Conservation (phyloP, 2,113 vertebrate species). For the Cathartes aura region DNA sequence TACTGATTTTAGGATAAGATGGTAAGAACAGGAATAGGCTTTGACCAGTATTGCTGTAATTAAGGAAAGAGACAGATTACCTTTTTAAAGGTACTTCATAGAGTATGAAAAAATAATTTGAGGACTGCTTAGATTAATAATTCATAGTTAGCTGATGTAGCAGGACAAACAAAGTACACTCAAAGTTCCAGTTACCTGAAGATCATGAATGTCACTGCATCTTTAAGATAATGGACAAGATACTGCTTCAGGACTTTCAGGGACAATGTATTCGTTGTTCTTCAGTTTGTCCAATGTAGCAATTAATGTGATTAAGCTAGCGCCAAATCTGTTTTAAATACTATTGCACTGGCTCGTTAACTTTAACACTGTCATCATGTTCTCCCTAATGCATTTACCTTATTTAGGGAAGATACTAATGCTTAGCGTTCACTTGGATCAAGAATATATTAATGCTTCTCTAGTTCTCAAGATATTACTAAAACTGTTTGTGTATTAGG, state of each 20-base stretch:
- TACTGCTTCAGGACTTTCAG: conserved; percentile 39
- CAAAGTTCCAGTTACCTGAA: conserved; percentile 12
- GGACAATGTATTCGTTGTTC: conserved; percentile 41
- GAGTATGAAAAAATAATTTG: background rate
- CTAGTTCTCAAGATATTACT: background rate
- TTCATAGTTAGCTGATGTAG: conserved; percentile 16
- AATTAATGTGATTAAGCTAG: conserved; percentile 65
- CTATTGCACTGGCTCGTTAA: conserved; percentile 30
- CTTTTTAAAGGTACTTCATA: background rate
- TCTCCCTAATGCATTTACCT: conserved; percentile 38
- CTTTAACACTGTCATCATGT: conserved; percentile 50
- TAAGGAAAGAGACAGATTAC: background rate
- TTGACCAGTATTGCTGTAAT: background rate
- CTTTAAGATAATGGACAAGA: conserved; percentile 12
- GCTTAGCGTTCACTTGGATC: background rate
- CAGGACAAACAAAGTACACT: background rate
- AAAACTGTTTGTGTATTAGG: background rate
- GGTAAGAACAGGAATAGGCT: background rate
- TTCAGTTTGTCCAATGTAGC: conserved; percentile 27
- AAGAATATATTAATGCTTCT: conserved; percentile 1
- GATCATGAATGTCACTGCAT: conserved; percentile 32
- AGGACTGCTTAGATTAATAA: conserved; percentile 5
- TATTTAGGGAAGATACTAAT: conserved; percentile 12
- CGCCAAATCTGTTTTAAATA: conserved; percentile 42
- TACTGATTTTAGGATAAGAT: too few species aligned